Evolutionary conservation across 1,140 invertebrate genomes (phyloP), one percentile per base, ranked within the genome.

Genomic region (Propsilocerus akamusi): DNA sequence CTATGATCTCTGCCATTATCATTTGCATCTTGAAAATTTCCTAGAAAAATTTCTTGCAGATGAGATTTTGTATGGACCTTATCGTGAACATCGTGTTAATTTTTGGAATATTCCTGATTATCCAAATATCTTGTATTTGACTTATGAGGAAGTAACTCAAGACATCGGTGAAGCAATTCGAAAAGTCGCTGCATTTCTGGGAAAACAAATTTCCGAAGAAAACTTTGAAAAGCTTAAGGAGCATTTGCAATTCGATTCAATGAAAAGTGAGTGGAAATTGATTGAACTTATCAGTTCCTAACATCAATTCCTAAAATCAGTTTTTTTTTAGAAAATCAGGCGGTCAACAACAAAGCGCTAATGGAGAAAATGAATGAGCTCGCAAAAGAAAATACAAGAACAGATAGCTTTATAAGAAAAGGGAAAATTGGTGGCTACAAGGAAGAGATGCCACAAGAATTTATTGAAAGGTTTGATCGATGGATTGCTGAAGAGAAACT

Each of bases 261-360:
- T 25, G 80, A 63, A 28, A 80, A 88, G 71, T 74, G 76, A 54
- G 4, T 34, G 20, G n/a, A n/a, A n/a, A n/a, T n/a, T n/a, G n/a
- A n/a, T n/a, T n/a, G n/a, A n/a, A n/a, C n/a, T n/a, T n/a, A n/a
- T n/a, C n/a, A n/a, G n/a, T n/a, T n/a, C n/a, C n/a, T n/a, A n/a
- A n/a, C n/a, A n/a, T n/a, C n/a, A n/a, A n/a, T n/a, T n/a, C n/a
- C n/a, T n/a, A n/a, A n/a, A n/a, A n/a, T n/a, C n/a, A n/a, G n/a
- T n/a, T n/a, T n/a, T n/a, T n/a, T n/a, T n/a, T n/a, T n/a, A n/a
- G n/a, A 68, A 30, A n/a, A 30, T 30, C 28, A 56, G 72, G 4
- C 87, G 86, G 59, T 71, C 74, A n/a, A 69, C 76, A 50, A 80
- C 85, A 0, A 87, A 86, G 60, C 77, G 78, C 49, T 72, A 69